Evolutionary conservation across 2,113 vertebrate genomes (phyloP), one percentile per base, ranked within the genome.

Genomic region (Odocoileus virginianus): DNA sequence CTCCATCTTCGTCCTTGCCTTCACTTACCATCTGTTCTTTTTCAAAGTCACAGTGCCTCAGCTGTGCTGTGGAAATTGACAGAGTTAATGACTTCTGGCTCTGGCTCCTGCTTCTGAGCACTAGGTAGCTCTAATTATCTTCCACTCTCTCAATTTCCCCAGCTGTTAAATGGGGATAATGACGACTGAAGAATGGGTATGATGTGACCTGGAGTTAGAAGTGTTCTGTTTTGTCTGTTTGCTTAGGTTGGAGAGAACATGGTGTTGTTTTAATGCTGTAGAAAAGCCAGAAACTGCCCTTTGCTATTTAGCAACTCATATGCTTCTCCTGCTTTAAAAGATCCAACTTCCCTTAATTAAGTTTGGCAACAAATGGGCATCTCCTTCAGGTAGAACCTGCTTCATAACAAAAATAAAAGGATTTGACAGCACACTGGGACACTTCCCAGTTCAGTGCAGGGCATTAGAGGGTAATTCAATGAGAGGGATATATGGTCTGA

Each of bases 371-470:
- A 94, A 98, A 97, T 97, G 86, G 89, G 28, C 89, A 89, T 87
- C 91, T 98, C 89, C 87, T 97, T 97, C 91, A 98, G 95, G 97
- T 98, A 93, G 89, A 97, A 98, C 78, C 96, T 98, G 95, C 79
- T 96, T 97, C 94, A 92, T 97, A 97, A 97, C 97, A 97, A 95
- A 97, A 97, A 95, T 97, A 98, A 98, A 97, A 97, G 86, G 97
- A 96, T 96, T 94, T 98, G 98, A 98, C 97, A 97, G 91, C 88
- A 17, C 7, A 1, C 91, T 98, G 95, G 96, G 95, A 97, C 82
- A 84, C 82, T 94, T 97, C 89, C 97, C 97, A 98, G 97, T 90
- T 96, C 71, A 92, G 94, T 92, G 54, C 55, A 97, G 94, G 89
- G 21, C 74, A 97, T 94, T 95, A 97, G 95, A 93, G 40, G 81